Evolutionary conservation across 2,797 vertebrate genomes (phyloP).

Genomic region (Takifugu rubripes): DNA sequence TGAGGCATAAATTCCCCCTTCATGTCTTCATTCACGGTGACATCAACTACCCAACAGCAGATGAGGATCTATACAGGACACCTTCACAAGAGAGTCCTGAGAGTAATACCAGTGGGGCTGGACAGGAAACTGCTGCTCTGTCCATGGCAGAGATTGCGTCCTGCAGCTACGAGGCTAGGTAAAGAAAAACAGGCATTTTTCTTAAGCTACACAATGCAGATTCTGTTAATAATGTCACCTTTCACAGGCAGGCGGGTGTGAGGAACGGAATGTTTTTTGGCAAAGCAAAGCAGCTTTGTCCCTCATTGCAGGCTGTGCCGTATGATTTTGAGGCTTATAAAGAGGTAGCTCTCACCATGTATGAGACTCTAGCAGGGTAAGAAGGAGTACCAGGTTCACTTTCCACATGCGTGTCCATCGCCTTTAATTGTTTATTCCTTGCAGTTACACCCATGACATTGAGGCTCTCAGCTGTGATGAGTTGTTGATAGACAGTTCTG

Average conservation of each 20-base stretch:
- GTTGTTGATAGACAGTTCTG: constrained; percentile 88
- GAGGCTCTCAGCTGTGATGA: constrained; percentile 99
- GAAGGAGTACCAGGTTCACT: not conserved
- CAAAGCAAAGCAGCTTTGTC: constrained; percentile 91
- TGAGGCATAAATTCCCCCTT: not conserved
- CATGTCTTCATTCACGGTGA: not conserved
- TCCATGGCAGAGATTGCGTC: constrained; percentile 99
- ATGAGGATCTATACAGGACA: constrained; percentile 71
- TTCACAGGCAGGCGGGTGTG: constrained; percentile 86
- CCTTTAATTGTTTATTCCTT: constrained; percentile 25
- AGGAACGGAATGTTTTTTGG: constrained; percentile 99
- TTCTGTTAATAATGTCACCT: not conserved
- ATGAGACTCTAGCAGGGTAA: constrained; percentile 93
- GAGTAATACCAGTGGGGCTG: constrained; percentile 71
- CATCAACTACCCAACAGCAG: constrained; percentile 46
- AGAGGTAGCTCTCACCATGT: constrained; percentile 88
- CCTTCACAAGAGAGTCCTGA: constrained; percentile 76
- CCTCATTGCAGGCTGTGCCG: constrained; percentile 85
- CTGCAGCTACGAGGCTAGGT: constrained; percentile 98
- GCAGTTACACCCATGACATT: constrained; percentile 92
- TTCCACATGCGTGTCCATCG: not conserved
- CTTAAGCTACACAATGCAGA: not conserved
- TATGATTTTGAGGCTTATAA: constrained; percentile 96
- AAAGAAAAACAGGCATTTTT: constrained; percentile 10
- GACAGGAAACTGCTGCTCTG: constrained; percentile 71